phyloP scores from a whole-genome alignment of 2,797 vertebrate species.

The Paratrypauchen microcephalus region DNA sequence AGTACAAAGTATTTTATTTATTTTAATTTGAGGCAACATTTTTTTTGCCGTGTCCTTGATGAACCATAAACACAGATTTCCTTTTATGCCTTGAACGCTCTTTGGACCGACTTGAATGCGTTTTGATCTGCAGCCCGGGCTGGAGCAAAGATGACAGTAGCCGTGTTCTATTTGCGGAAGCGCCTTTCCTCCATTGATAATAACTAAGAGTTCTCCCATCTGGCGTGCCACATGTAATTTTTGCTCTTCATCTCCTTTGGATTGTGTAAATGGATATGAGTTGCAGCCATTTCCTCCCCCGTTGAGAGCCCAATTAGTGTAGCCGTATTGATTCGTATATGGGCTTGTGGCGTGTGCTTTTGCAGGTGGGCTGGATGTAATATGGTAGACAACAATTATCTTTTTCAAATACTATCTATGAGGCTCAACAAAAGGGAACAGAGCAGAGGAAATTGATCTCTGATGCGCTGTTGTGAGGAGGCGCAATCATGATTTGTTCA shows the following conservation, averaged over 20 bases:
- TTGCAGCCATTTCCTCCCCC: conserved; percentile 42
- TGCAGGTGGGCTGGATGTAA: conserved; percentile 55
- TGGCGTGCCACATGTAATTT: conserved; percentile 35
- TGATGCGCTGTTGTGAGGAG: conserved; percentile 57
- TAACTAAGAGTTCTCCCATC: conserved; percentile 22
- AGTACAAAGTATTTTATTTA: too few relatives aligned
- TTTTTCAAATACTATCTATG: conserved; percentile 55
- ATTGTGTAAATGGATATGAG: conserved; percentile 32
- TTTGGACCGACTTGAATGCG: conserved; percentile 20
- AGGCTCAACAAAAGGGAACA: conserved; percentile 68
- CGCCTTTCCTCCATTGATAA: conserved; percentile 17
- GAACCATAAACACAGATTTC: background rate
- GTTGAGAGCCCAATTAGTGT: conserved; percentile 56
- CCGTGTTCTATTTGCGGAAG: conserved; percentile 30
- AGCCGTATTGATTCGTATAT: conserved; percentile 51
- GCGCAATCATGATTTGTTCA: conserved; percentile 22
- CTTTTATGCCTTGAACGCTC: background rate
- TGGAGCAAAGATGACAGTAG: conserved; percentile 22
- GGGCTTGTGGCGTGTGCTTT: conserved; percentile 40
- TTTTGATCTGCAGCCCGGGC: conserved; percentile 30
- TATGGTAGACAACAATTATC: conserved; percentile 73
- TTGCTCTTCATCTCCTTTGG: conserved; percentile 33
- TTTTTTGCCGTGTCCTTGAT: background rate
- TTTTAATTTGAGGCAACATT: too few relatives aligned
- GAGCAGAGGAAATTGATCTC: conserved; percentile 75